Base-by-base conservation (phyloP, 2,113 vertebrate genomes). In the Nestor notabilis region DNA sequence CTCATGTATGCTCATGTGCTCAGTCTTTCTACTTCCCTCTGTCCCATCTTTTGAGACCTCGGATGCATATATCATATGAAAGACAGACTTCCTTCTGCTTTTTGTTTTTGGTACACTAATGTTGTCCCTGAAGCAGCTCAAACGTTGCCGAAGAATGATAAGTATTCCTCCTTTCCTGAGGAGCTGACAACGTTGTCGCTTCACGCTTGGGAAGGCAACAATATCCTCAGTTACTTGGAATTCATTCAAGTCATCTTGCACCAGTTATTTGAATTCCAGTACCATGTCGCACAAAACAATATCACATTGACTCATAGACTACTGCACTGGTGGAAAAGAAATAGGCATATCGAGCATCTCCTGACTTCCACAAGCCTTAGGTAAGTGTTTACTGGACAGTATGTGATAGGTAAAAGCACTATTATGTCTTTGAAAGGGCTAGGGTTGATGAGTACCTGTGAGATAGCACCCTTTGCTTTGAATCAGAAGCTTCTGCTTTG, bases 1-100 rank as follows among this genome's bases (percentile, higher is more conserved):
- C 17, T 60, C 44, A 6, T 7, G n/a, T 7, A 25, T 0, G 0
- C 6, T 64, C 15, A 29, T 6, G 8, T 21, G 17, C 23, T 18
- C 13, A 24, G 33, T 28, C 11, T 65, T 84, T 52, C 52, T 83
- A 2, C 16, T 76, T 79, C 66, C 18, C 13, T 61, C 28, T 85
- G 29, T 60, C 70, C 19, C 15, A 19, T 27, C 46, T 46, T 52
- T 56, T 31, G 77, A 63, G 78, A 46, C n/a, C 19, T 80, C 29
- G 17, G 46, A 27, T 33, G 16, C 23, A 15, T 37, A 31, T 58
- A 9, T 66, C 13, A 11, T 37, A 49, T 39, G 65, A 79, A 71
- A 69, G 15, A 49, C 29, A 72, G 20, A 24, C 13, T 56, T 83
- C 81, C 41, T 7, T 1, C 55, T 44, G 47, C 2, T 5, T 20